Percentiles rank a stretch among this genome's conserved stretches.
Evolutionary conservation across 2,888 invertebrate genomes (phyloP).

Genomic region (Drosophila mayaguana): DNA sequence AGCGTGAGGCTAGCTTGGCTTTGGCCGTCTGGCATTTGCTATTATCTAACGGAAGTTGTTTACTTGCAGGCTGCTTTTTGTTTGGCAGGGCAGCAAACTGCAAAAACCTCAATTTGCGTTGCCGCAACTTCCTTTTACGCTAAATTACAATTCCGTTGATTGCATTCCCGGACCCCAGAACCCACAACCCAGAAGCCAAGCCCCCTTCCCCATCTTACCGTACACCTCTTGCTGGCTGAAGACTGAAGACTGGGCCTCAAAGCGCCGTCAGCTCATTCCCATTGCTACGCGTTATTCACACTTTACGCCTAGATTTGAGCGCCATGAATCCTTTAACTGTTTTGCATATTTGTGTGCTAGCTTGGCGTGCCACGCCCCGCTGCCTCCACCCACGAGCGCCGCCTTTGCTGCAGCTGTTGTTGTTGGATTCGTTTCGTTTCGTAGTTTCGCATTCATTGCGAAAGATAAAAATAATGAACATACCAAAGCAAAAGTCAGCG

Average conservation of each 20-base stretch:
- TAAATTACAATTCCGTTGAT: conserved; percentile 85
- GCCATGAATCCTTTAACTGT: conserved; percentile 77
- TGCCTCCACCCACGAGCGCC: background rate
- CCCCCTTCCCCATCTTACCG: background rate
- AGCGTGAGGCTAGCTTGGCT: conserved; percentile 31
- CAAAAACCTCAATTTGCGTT: conserved; percentile 69
- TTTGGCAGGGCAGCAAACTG: conserved; percentile 28
- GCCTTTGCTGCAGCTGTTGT: conserved; percentile 39
- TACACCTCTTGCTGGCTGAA: background rate
- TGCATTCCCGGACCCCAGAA: conserved; percentile 70
- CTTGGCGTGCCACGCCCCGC: conserved; percentile 16
- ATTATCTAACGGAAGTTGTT: conserved; percentile 78
- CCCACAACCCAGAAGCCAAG: conserved; percentile 13
- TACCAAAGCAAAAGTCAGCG: conserved; percentile 78
- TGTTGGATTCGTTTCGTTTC: conserved; percentile 42
- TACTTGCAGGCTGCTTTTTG: conserved; percentile 61
- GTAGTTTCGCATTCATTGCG: conserved; percentile 76
- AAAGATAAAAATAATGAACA: conserved; percentile 84
- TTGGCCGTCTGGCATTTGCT: conserved; percentile 61
- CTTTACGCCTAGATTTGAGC: conserved; percentile 81
- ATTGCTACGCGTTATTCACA: conserved; percentile 74
- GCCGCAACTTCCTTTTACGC: conserved; percentile 79
- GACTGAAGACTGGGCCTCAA: conserved; percentile 39
- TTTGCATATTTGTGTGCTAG: conserved; percentile 76
- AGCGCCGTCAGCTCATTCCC: conserved; percentile 74